Percentiles rank a stretch among this genome's conserved stretches.
Conservation (phyloP, 1,140 invertebrate genomes). For the Portunus trituberculatus region DNA sequence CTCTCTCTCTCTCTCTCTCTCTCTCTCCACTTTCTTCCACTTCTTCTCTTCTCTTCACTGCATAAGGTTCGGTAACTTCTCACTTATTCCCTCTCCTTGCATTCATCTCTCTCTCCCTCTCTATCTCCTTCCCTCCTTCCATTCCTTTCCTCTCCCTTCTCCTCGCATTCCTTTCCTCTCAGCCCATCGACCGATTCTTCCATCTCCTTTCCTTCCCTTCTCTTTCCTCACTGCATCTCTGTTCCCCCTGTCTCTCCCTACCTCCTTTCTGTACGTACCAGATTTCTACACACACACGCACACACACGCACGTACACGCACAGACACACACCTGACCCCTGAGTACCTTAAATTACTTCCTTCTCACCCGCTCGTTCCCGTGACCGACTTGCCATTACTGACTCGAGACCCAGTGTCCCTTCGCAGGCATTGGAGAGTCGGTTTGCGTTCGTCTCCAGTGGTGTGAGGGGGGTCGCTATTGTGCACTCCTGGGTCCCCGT, state of each 20-base stretch:
- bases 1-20: neutral
- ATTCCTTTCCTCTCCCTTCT: neutral
- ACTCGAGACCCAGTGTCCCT: neutral
- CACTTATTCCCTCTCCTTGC: too few species aligned
- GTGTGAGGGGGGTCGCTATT: neutral
- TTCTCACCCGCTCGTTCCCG: neutral
- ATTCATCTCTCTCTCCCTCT: neutral
- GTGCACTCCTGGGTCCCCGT: neutral
- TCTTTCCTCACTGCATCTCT: neutral
- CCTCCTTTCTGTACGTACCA: too few species aligned
- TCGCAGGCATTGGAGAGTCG: neutral
- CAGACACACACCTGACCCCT: neutral
- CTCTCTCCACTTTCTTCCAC: too few species aligned
- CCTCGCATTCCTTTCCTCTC: neutral
- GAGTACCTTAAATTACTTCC: neutral
- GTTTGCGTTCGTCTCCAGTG: neutral
- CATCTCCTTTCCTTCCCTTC: too few species aligned
- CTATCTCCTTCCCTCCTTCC: neutral
- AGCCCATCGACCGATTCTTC: too few species aligned
- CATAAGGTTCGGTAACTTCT: too few species aligned
- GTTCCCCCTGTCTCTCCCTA: neutral
- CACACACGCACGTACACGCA: neutral
- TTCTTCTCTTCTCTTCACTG: too few species aligned
- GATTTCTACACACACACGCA: neutral
- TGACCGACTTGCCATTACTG: neutral